phyloP scores from a whole-genome alignment of 2,888 invertebrate genomes.

The Diaprepes abbreviatus region DNA sequence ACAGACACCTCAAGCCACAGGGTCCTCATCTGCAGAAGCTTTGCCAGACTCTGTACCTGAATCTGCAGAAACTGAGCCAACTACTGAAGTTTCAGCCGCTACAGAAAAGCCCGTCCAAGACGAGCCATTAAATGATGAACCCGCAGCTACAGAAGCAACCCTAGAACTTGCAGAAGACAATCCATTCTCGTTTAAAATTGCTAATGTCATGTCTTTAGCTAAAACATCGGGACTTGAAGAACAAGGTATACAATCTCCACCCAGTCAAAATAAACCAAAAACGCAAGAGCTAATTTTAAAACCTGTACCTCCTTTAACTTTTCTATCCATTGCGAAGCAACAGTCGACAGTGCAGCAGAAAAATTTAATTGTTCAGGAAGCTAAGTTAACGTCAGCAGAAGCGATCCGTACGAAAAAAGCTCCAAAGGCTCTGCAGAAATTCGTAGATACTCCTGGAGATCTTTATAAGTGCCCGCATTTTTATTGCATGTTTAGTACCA shows the following conservation, averaged over 20 bases:
- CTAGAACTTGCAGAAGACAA: conserved; percentile 59
- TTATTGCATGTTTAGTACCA: conserved; percentile 69
- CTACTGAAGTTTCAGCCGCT: background rate
- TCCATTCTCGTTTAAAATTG: conserved; percentile 67
- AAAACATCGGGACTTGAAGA: conserved; percentile 16
- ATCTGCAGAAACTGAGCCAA: background rate
- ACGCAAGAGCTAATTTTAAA: conserved; percentile 3
- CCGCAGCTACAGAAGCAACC: conserved; percentile 30
- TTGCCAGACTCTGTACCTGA: background rate
- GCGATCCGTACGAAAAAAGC: conserved; percentile 57
- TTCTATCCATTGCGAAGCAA: conserved; percentile 20
- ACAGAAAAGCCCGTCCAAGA: background rate
- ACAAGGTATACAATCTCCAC: conserved; percentile 27
- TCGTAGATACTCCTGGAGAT: conserved; percentile 59
- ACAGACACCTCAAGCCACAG: background rate
- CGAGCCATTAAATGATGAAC: conserved; percentile 6
- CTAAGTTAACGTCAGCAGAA: conserved; percentile 54
- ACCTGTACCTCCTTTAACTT: conserved; percentile 35
- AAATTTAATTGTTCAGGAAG: conserved; percentile 54
- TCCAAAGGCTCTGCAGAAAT: conserved; percentile 61
- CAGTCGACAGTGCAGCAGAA: conserved; percentile 10
- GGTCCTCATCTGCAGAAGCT: background rate
- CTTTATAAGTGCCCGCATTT: conserved; percentile 73
- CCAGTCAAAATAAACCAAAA: conserved; percentile 41
- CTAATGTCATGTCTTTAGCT: conserved; percentile 60